Conservation (phyloP, 2,888 invertebrate species). For the Poecilobothrus nobilitatus region DNA sequence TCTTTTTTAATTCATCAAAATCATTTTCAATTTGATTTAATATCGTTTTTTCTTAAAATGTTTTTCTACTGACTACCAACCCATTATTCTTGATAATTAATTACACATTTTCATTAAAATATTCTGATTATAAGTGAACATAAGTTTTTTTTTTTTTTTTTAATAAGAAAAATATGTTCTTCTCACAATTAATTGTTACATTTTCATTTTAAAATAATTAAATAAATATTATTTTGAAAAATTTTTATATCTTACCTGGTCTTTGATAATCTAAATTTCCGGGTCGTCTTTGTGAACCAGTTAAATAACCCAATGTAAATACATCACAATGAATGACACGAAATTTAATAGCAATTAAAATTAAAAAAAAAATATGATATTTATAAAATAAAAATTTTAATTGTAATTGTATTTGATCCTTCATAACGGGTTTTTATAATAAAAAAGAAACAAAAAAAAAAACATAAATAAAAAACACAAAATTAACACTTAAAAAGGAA, state of each 20-base stretch:
- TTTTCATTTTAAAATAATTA: too few relatives aligned
- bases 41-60: too few relatives aligned
- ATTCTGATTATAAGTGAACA: too few relatives aligned
- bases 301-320: constrained; percentile 74
- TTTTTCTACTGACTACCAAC: too few relatives aligned
- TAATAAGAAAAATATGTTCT: too few relatives aligned
- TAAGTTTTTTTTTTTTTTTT: too few relatives aligned
- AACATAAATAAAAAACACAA: neutral
- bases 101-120: too few relatives aligned
- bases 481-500: neutral
- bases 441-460: neutral
- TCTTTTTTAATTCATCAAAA: too few relatives aligned
- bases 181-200: too few relatives aligned
- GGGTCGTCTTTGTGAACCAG: constrained; percentile 69
- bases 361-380: constrained; percentile 18
- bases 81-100: too few relatives aligned
- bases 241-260: constrained; percentile 48
- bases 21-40: too few relatives aligned
- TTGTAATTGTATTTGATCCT: constrained; percentile 17
- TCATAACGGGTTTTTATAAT: constrained; percentile 16
- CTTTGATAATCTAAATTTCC: constrained; percentile 72
- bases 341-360: constrained; percentile 17
- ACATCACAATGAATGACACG: constrained; percentile 46
- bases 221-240: too few relatives aligned
- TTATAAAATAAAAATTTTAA: constrained; percentile 13